Conservation (phyloP, 2,888 invertebrate genomes). For the Venusia cambrica region DNA sequence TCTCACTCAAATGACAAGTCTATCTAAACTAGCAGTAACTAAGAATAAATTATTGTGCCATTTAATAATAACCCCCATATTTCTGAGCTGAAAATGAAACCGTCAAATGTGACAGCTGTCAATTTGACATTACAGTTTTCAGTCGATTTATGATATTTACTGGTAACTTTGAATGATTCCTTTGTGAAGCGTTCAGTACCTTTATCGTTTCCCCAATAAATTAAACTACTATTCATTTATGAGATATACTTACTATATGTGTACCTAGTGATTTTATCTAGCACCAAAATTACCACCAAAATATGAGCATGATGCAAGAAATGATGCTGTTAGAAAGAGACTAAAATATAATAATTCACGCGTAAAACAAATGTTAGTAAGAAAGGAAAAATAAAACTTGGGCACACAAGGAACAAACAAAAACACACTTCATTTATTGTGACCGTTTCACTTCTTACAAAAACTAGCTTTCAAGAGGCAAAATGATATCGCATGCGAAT, state of each 20-base stretch:
- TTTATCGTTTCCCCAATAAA: slow-evolving; percentile 52
- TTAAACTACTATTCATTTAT: slow-evolving; percentile 28
- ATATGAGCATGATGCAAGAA: slow-evolving; percentile 43
- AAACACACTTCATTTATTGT: slow-evolving; percentile 33
- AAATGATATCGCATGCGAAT: slow-evolving; percentile 1
- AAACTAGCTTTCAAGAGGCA: not conserved
- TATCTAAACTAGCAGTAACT: slow-evolving; percentile 41
- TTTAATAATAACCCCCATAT: slow-evolving; percentile 31
- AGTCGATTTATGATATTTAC: slow-evolving; percentile 44
- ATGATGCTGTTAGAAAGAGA: slow-evolving; percentile 65
- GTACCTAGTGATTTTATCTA: slow-evolving; percentile 43
- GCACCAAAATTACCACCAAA: slow-evolving; percentile 69
- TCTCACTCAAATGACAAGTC: slow-evolving; percentile 70
- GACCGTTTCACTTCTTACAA: slow-evolving; percentile 14
- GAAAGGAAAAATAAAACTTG: slow-evolving; percentile 42
- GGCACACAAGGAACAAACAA: slow-evolving; percentile 25
- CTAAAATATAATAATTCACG: slow-evolving; percentile 44
- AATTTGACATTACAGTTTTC: slow-evolving; percentile 57
- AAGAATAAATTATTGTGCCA: slow-evolving; percentile 28
- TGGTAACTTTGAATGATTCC: slow-evolving; percentile 51
- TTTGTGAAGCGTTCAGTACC: slow-evolving; percentile 53
- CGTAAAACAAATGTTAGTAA: slow-evolving; percentile 54
- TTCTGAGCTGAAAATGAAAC: slow-evolving; percentile 49
- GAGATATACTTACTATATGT: slow-evolving; percentile 31
- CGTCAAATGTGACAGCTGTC: slow-evolving; percentile 62